Conservation (phyloP, 92 coral and sea anemone species). For the Parazoanthus darwini region DNA sequence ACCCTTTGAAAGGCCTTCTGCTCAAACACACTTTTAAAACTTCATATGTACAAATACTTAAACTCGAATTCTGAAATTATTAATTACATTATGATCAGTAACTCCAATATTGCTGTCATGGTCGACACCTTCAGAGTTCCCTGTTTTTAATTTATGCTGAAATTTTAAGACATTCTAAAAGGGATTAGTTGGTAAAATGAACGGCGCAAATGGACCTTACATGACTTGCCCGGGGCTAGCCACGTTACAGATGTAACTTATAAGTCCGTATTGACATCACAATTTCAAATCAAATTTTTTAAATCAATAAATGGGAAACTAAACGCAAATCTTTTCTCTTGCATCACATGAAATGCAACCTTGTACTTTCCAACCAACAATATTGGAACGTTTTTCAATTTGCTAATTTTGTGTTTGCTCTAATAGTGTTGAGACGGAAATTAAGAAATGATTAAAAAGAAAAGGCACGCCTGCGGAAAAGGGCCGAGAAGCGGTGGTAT, state of each 20-base stretch:
- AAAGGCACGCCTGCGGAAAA: neutral
- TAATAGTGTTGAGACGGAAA: neutral
- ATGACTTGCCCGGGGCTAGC: neutral
- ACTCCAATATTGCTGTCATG: neutral
- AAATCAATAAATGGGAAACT: neutral
- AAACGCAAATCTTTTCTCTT: neutral
- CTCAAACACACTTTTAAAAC: neutral
- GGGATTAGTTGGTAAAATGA: slow-evolving; percentile 1
- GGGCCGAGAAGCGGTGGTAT: neutral
- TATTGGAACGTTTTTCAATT: neutral
- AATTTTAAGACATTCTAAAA: slow-evolving; percentile 1
- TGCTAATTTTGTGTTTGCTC: neutral
- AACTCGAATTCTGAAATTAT: neutral
- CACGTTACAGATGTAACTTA: neutral
- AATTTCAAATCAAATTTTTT: neutral
- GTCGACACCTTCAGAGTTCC: neutral
- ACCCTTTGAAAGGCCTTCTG: neutral
- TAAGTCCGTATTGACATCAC: neutral
- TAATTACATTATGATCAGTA: neutral
- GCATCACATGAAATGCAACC: neutral
- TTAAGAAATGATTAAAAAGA: neutral
- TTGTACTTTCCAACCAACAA: neutral
- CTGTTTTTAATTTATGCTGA: neutral
- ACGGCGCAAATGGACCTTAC: neutral
- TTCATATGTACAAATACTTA: neutral